A percentile compares a stretch with the other conserved stretches of the same genome.
Conservation (phyloP, 2,113 vertebrate species). For the Lepus americanus region DNA sequence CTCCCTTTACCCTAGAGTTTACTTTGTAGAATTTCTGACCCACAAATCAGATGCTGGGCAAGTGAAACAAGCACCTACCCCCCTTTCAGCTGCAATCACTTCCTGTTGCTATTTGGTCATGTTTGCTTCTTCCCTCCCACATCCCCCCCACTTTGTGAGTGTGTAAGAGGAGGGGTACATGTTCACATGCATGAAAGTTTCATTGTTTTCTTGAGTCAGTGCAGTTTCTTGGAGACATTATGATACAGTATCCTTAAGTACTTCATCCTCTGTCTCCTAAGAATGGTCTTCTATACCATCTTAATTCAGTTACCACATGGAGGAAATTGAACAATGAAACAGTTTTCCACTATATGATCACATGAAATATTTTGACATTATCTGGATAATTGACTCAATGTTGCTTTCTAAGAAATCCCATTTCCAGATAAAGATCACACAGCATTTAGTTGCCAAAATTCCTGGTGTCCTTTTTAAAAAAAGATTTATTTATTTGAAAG, state of each 20-base stretch:
- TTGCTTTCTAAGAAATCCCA: no score
- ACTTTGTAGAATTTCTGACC: background rate
- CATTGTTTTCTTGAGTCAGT: background rate
- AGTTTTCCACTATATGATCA: background rate
- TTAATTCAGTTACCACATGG: background rate
- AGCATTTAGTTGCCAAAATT: no score
- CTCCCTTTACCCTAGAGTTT: background rate
- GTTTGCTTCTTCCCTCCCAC: background rate
- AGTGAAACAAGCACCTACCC: background rate
- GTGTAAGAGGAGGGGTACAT: no score
- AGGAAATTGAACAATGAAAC: background rate
- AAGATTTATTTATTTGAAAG: no score
- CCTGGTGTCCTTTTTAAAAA: no score
- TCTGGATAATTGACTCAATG: no score
- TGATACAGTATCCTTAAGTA: background rate
- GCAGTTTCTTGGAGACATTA: background rate
- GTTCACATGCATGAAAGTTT: no score
- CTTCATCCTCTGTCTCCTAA: background rate
- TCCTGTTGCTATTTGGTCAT: background rate
- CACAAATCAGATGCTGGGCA: background rate
- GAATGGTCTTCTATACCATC: background rate
- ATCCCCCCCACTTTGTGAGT: no score
- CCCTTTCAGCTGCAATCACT: background rate
- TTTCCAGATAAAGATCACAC: no score
- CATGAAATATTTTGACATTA: background rate